phyloP scores from a whole-genome alignment of 1,140 invertebrate genomes.

The Heliothis virescens region DNA sequence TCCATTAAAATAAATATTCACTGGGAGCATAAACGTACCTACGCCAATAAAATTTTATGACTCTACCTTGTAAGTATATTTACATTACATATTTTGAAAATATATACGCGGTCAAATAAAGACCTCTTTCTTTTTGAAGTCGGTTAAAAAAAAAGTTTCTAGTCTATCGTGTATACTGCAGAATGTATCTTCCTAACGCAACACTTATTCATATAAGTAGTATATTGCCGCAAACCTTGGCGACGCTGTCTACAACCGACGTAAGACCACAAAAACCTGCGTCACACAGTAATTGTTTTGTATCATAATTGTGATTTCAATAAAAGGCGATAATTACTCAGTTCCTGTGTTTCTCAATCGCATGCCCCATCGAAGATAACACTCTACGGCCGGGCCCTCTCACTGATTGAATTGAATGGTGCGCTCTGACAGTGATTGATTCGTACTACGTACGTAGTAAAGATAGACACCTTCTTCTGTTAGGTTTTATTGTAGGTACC shows the following conservation, averaged over 20 bases:
- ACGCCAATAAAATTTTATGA: conserved; percentile 22
- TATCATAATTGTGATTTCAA: conserved; percentile 32
- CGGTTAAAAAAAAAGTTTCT: too few species aligned
- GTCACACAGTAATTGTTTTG: conserved; percentile 37
- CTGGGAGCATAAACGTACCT: conserved; percentile 4
- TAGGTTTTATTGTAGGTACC: neutral
- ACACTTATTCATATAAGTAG: neutral
- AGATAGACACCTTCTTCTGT: neutral
- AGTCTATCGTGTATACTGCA: too few species aligned
- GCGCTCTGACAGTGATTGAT: conserved; percentile 25
- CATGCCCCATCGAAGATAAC: conserved; percentile 46
- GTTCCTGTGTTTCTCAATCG: conserved; percentile 56
- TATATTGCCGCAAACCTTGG: too few species aligned
- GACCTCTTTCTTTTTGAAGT: too few species aligned
- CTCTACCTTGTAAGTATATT: neutral
- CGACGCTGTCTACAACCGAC: neutral
- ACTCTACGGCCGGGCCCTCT: conserved; percentile 14
- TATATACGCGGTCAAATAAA: too few species aligned
- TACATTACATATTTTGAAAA: too few species aligned
- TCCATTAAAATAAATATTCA: conserved; percentile 8
- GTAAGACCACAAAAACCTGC: conserved; percentile 9
- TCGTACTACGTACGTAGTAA: neutral
- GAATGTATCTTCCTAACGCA: too few species aligned
- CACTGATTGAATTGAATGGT: conserved; percentile 21
- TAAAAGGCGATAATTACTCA: conserved; percentile 53